phyloP scores from a whole-genome alignment of 2,797 vertebrate species.

The Oreochromis grahami region DNA sequence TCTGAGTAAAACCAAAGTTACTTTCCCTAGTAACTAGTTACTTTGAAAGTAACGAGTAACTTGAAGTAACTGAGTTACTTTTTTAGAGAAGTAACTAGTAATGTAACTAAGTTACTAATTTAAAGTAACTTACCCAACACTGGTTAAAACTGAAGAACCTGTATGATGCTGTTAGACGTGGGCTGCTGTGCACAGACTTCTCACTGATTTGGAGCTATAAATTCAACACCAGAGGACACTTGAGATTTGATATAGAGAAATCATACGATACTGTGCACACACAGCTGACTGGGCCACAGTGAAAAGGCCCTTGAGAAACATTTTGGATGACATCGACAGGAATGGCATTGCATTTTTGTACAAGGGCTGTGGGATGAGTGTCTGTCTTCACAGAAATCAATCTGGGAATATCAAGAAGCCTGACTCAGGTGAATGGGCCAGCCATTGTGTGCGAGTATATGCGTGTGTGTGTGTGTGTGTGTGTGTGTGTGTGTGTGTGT shows the following conservation, averaged over 20 bases:
- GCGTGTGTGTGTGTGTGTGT: slow-evolving; percentile 4
- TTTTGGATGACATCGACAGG: slow-evolving; percentile 61
- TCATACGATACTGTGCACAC: slow-evolving; percentile 40
- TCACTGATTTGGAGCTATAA: neutral
- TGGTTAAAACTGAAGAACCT: slow-evolving; percentile 39
- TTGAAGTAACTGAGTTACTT: too few species aligned
- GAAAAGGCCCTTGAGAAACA: slow-evolving; percentile 48
- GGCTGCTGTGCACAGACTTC: neutral
- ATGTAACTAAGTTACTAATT: too few species aligned
- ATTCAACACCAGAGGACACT: slow-evolving; percentile 32
- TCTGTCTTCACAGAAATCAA: slow-evolving; percentile 64
- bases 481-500: slow-evolving; percentile 10
- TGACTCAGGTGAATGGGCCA: slow-evolving; percentile 67
- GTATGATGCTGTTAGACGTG: slow-evolving; percentile 14
- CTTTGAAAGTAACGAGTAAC: too few species aligned
- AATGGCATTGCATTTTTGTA: slow-evolving; percentile 44
- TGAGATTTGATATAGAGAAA: slow-evolving; percentile 48
- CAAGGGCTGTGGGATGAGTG: slow-evolving; percentile 52
- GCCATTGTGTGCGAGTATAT: slow-evolving; percentile 10
- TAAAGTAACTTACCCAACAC: too few species aligned
- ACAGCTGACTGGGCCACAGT: slow-evolving; percentile 25
- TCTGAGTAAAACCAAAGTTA: too few species aligned
- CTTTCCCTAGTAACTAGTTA: too few species aligned
- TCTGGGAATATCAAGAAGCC: slow-evolving; percentile 63
- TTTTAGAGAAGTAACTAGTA: too few species aligned